A percentile compares a stretch with the other conserved stretches of the same genome.
Evolutionary conservation across 2,797 vertebrate genomes (phyloP).

Genomic region (Chromis chromis): DNA sequence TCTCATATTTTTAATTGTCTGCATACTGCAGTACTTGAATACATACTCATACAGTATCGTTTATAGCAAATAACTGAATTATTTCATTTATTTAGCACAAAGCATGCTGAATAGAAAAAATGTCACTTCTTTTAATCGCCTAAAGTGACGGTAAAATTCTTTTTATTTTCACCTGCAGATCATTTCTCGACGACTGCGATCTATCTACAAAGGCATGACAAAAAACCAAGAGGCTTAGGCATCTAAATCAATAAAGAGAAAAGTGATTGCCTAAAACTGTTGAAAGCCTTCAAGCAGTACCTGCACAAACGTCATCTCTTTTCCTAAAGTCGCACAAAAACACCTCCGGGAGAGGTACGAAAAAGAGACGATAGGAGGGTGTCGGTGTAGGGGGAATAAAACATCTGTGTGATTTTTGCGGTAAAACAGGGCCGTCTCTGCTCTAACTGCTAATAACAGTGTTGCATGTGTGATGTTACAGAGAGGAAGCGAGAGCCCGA

Average conservation of each 20-base stretch:
- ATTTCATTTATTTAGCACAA: constrained; percentile 88
- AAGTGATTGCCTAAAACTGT: constrained; percentile 82
- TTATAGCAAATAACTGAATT: constrained; percentile 88
- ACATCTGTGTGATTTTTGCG: constrained; percentile 49
- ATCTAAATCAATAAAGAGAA: constrained; percentile 86
- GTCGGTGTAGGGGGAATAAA: constrained; percentile 39
- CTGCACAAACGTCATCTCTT: constrained; percentile 65
- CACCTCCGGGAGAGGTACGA: constrained; percentile 52
- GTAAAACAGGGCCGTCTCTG: constrained; percentile 32
- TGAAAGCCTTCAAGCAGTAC: constrained; percentile 65
- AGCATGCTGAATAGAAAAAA: constrained; percentile 87
- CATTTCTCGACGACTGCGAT: constrained; percentile 60
- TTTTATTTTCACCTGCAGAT: constrained; percentile 62
- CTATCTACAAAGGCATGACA: constrained; percentile 81
- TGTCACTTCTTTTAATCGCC: constrained; percentile 68
- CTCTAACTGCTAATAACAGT: constrained; percentile 34
- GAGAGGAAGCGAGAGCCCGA: constrained; percentile 42
- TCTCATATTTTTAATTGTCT: constrained; percentile 84
- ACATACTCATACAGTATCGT: constrained; percentile 89
- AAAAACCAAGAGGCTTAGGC: constrained; percentile 79
- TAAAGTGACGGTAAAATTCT: constrained; percentile 72
- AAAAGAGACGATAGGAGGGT: constrained; percentile 39
- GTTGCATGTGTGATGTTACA: constrained; percentile 39
- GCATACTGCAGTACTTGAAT: constrained; percentile 88
- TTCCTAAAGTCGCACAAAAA: constrained; percentile 65